Base-by-base conservation (phyloP, 92 coral and sea anemone species). In the Porites lobata region DNA sequence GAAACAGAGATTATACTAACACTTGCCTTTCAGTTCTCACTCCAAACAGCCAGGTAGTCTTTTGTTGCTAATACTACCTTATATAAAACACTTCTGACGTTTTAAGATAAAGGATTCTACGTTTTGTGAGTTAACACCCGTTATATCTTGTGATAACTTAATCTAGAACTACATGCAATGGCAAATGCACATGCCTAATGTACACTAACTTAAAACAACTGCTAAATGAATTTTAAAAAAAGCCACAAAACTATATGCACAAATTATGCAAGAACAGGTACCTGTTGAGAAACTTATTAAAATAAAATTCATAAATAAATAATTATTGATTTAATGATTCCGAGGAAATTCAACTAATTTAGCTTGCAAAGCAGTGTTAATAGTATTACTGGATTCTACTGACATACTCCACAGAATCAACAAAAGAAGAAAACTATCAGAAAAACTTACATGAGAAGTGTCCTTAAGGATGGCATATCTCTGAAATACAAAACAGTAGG, bases 381-480 rank as follows among this genome's bases (percentile, higher is more conserved):
- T 56, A 56, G 14, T 9, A 56, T 10, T 17, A 56, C 61, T 9
- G 61, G 0, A 14, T 62, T 19, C 19, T 62, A 62, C 67, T 19
- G 15, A 62, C 15, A 4, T 8, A 4, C 4, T 4, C 7, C 9
- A n/a, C 19, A n/a, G 9, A 13, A 8, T n/a, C 72, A 66, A 17
- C 32, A 13, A 22, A 13, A 8, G 17, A 3, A 1, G 43, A 69
- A 74, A 50, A 14, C 8, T 8, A 18, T 10, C 13, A 32, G 18
- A 12, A 12, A 77, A 53, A 92, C 99, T 89, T 87, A 96, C 99
- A 32, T 85, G 89, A 21, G 99, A 89, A 1, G 98, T 86, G 17
- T 96, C 99, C 73, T 85, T 94, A 17, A 96, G 90, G 54, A 88
- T 71, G 9, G 94, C 93, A 63, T 96, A 96, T 85, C 99, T 88